These are phyloP conservation scores for Sycophila texana DNA, from an alignment of 2,888 invertebrate species.

Conservation along the genomic window DNA sequence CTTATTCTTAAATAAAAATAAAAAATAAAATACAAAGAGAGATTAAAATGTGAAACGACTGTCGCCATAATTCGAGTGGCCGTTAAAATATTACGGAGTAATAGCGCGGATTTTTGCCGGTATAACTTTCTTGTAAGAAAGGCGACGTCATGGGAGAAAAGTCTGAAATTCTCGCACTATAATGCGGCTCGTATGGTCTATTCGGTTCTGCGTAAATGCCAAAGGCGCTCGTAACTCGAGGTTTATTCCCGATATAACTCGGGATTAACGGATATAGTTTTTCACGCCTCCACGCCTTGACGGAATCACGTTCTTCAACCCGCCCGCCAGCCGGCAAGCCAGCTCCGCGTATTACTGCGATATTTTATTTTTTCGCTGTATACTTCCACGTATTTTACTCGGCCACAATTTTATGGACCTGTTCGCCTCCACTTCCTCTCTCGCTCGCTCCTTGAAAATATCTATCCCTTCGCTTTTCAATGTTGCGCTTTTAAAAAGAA, in stretches of 20 bases:
- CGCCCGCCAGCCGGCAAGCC: slow-evolving; percentile 14
- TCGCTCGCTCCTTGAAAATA: too few species aligned
- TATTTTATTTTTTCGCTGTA: slow-evolving; percentile 30
- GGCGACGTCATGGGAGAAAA: slow-evolving; percentile 26
- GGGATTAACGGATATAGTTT: slow-evolving; percentile 68
- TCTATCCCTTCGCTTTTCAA: too few species aligned
- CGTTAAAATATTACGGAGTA: slow-evolving; percentile 13
- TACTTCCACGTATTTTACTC: background rate
- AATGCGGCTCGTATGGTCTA: slow-evolving; percentile 43
- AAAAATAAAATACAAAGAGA: background rate
- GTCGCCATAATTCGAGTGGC: background rate
- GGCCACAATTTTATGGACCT: background rate
- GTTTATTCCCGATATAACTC: slow-evolving; percentile 69
- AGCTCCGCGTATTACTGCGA: slow-evolving; percentile 24
- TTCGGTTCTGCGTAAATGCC: slow-evolving; percentile 62
- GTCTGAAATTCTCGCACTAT: slow-evolving; percentile 43
- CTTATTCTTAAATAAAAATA: background rate
- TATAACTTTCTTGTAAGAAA: slow-evolving; percentile 44
- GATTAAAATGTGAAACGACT: background rate
- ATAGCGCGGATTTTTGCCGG: slow-evolving; percentile 39
- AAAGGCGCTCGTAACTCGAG: slow-evolving; percentile 66
- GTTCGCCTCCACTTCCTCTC: too few species aligned
- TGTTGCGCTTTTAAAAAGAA: background rate
- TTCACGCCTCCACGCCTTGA: slow-evolving; percentile 60
- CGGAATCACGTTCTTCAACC: slow-evolving; percentile 52